These are phyloP conservation scores for Poeciliopsis infans DNA, from an alignment of 2,797 vertebrate species.

Conservation along the genomic window DNA sequence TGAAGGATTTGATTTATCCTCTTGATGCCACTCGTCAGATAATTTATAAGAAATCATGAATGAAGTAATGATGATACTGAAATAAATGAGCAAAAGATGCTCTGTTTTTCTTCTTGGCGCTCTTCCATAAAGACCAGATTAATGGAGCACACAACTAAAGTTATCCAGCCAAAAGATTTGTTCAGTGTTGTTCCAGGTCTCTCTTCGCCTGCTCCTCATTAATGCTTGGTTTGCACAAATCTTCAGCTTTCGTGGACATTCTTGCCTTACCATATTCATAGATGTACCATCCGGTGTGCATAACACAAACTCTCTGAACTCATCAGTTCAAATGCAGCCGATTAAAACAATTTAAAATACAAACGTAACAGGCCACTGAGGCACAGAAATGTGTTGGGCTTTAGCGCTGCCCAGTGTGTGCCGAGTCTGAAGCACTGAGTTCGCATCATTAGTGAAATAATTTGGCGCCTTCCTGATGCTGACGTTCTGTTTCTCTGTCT, in stretches of 20 bases:
- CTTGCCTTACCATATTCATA: background rate
- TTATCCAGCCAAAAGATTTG: background rate
- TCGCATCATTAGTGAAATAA: constrained; percentile 32
- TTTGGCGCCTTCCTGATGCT: constrained; percentile 14
- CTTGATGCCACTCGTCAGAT: background rate
- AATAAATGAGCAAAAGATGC: no score
- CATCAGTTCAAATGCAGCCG: background rate
- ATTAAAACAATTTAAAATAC: background rate
- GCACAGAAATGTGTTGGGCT: constrained; percentile 11
- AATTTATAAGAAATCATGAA: background rate
- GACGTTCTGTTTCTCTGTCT: constrained; percentile 45
- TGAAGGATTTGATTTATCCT: background rate
- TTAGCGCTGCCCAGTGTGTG: background rate
- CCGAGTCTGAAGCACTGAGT: constrained; percentile 31
- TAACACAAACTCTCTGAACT: background rate
- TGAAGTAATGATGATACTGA: background rate
- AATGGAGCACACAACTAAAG: background rate
- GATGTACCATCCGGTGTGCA: background rate
- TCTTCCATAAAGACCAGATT: background rate
- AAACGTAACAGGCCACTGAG: background rate
- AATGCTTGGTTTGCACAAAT: background rate
- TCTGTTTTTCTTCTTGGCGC: background rate
- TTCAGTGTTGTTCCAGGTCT: background rate
- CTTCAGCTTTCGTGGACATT: background rate
- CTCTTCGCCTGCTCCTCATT: background rate